phyloP scores from a whole-genome alignment of 2,888 invertebrate species.

The Ormyrus nitidulus region DNA sequence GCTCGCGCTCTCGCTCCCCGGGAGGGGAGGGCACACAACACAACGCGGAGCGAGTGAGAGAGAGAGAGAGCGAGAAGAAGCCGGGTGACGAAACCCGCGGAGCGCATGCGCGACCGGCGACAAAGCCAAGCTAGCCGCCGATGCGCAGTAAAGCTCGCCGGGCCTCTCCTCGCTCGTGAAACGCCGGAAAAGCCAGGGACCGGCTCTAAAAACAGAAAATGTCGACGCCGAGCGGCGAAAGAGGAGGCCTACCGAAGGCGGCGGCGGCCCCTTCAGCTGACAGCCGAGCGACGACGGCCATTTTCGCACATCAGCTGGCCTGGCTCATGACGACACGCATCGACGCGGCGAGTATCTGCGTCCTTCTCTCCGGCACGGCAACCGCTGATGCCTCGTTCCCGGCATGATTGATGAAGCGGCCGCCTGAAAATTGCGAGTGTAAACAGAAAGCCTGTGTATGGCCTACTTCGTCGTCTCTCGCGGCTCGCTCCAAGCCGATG shows the following conservation, averaged over 20 bases:
- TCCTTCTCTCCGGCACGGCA: neutral
- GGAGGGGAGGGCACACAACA: neutral
- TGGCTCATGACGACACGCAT: conserved; percentile 28
- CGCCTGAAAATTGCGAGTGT: too few species aligned
- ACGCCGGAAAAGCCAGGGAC: neutral
- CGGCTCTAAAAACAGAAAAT: neutral
- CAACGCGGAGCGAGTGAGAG: too few species aligned
- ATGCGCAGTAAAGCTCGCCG: neutral
- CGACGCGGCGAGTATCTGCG: neutral
- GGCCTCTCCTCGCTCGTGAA: neutral
- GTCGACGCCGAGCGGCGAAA: neutral
- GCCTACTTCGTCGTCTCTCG: too few species aligned
- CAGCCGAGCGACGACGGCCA: conserved; percentile 37
- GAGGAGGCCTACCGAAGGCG: neutral
- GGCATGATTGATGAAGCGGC: neutral
- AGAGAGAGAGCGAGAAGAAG: neutral
- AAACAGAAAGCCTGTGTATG: too few species aligned
- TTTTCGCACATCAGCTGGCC: conserved; percentile 48
- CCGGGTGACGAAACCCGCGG: conserved; percentile 35
- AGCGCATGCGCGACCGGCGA: conserved; percentile 1
- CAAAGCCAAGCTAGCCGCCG: neutral
- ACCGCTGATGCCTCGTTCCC: neutral
- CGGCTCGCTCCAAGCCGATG: too few species aligned
- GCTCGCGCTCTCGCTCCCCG: neutral
- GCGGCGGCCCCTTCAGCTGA: conserved; percentile 34